phyloP scores from a whole-genome alignment of 2,797 vertebrate genomes.

The Macropodus opercularis region DNA sequence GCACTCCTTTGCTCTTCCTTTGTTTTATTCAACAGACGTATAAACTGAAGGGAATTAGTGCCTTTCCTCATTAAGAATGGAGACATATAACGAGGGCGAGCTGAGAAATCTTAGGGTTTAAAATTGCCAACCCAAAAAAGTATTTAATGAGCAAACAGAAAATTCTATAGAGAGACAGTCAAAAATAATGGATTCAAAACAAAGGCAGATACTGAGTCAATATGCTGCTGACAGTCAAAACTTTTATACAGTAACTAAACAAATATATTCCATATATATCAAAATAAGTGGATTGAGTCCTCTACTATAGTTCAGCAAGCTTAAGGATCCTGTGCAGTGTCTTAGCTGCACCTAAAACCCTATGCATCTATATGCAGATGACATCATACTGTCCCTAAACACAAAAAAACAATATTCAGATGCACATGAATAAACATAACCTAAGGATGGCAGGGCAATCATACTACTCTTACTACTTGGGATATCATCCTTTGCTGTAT shows the following conservation, averaged over 20 bases:
- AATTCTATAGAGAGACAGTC: conserved; percentile 40
- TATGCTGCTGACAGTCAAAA: not conserved
- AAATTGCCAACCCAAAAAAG: conserved; percentile 62
- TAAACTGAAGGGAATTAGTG: conserved; percentile 70
- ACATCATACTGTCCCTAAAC: not conserved
- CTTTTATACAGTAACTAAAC: not conserved
- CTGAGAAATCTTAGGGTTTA: conserved; percentile 53
- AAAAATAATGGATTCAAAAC: not conserved
- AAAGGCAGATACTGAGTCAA: conserved; percentile 12
- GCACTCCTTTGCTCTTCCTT: conserved; percentile 55
- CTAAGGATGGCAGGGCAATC: not conserved
- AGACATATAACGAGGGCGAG: conserved; percentile 55
- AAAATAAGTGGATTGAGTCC: too few species aligned
- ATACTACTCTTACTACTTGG: too few species aligned
- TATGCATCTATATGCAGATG: conserved; percentile 7
- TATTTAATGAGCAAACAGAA: conserved; percentile 53
- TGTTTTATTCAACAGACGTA: conserved; percentile 76
- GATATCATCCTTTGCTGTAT: too few species aligned
- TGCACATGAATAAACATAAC: not conserved
- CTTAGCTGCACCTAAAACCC: too few species aligned
- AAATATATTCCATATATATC: too few species aligned
- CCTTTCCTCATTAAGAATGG: conserved; percentile 71
- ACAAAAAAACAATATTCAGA: not conserved
- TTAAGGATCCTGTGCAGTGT: too few species aligned
- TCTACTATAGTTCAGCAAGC: too few species aligned